Evolutionary conservation across 2,888 invertebrate genomes (phyloP).

Genomic region (Lysandra coridon): DNA sequence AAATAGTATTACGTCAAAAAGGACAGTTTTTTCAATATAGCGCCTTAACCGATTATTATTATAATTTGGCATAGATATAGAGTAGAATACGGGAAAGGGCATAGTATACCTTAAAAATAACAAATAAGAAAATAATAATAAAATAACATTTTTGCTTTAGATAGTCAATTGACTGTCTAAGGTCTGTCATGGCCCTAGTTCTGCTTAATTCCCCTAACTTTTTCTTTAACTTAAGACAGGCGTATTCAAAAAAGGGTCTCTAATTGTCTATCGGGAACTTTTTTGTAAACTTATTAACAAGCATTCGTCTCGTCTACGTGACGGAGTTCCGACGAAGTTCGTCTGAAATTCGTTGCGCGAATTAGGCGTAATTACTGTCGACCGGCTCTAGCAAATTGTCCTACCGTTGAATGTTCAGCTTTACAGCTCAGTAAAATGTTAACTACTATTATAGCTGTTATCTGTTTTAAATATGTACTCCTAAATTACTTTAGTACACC

Average conservation of each 20-base stretch:
- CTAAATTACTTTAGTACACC: background rate
- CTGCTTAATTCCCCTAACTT: background rate
- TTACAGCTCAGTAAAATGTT: background rate
- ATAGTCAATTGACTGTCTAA: no score
- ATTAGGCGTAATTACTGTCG: constrained; percentile 8
- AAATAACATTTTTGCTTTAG: no score
- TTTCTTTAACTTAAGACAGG: background rate
- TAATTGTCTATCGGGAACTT: background rate
- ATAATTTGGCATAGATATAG: no score
- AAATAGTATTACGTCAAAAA: no score
- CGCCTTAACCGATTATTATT: no score
- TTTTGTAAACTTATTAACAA: constrained; percentile 19
- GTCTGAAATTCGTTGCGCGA: background rate
- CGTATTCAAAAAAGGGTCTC: background rate
- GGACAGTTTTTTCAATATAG: no score
- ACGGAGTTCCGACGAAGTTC: constrained; percentile 1
- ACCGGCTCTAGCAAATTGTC: background rate
- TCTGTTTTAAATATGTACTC: background rate
- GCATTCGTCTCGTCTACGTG: constrained; percentile 12
- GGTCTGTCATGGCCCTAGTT: background rate
- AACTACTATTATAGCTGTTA: background rate
- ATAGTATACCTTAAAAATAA: no score
- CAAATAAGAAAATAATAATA: no score
- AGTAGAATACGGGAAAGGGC: no score
- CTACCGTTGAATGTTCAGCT: background rate